Evolutionary conservation across 2,797 vertebrate species (phyloP).

Genomic region (Peromyscus nudipes): DNA sequence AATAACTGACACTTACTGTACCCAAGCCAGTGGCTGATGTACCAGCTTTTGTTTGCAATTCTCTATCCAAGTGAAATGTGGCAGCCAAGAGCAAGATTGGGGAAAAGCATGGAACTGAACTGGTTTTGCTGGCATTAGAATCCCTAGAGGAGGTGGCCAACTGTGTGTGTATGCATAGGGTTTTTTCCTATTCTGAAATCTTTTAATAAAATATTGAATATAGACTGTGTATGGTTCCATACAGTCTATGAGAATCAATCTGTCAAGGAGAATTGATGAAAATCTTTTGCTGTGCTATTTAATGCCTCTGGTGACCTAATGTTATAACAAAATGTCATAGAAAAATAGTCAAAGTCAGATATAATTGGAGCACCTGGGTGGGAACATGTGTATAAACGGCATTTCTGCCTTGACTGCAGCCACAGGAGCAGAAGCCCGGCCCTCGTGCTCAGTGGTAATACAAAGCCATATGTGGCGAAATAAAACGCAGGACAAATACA

Average conservation of each 20-base stretch:
- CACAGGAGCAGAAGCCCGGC: slow-evolving; percentile 3
- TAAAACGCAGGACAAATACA: slow-evolving; percentile 73
- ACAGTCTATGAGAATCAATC: not conserved
- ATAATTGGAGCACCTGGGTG: slow-evolving; percentile 70
- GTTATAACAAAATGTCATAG: slow-evolving; percentile 62
- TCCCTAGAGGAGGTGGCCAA: not conserved
- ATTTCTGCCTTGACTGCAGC: slow-evolving; percentile 23
- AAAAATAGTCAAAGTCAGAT: slow-evolving; percentile 67
- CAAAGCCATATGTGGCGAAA: slow-evolving; percentile 59
- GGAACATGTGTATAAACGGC: slow-evolving; percentile 69
- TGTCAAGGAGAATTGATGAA: slow-evolving; percentile 51
- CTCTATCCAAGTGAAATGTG: not conserved
- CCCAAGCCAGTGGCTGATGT: not conserved
- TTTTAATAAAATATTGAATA: slow-evolving; percentile 36
- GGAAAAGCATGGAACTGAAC: not conserved
- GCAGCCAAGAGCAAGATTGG: not conserved
- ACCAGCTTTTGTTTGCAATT: not conserved
- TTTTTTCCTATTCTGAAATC: not conserved
- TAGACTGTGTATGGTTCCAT: slow-evolving; percentile 10
- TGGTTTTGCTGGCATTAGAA: not conserved
- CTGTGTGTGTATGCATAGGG: not conserved
- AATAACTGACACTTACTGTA: not conserved
- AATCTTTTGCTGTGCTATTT: slow-evolving; percentile 53
- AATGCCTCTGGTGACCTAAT: slow-evolving; percentile 43
- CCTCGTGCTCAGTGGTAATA: slow-evolving; percentile 50